Conservation (phyloP, 2,113 vertebrate species). For the Tragelaphus imberbis region DNA sequence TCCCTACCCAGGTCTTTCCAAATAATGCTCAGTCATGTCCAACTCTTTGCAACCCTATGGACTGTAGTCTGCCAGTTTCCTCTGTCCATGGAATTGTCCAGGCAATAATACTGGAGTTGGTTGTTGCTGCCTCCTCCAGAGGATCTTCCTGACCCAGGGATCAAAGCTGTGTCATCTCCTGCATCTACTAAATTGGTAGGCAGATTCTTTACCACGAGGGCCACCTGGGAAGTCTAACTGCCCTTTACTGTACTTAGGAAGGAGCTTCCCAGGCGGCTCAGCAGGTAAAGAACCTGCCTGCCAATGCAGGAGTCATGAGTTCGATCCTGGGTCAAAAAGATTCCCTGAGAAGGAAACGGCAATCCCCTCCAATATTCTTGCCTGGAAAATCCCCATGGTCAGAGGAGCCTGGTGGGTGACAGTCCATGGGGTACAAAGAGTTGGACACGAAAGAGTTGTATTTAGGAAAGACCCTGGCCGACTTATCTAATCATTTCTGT, state of each 20-base stretch:
- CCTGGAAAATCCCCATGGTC: background rate
- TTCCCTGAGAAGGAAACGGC: background rate
- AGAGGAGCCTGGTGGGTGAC: background rate
- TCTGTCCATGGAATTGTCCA: background rate
- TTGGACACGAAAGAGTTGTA: background rate
- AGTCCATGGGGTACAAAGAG: background rate
- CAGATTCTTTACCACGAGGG: background rate
- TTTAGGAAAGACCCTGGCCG: background rate
- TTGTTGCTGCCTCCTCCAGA: background rate
- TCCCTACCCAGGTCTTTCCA: background rate
- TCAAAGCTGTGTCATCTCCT: background rate
- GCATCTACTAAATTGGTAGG: background rate
- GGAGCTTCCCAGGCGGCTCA: background rate
- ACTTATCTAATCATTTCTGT: background rate
- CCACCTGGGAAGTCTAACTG: background rate
- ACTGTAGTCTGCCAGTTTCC: background rate
- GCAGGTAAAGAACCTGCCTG: background rate
- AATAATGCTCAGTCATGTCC: background rate
- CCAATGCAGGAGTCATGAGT: background rate
- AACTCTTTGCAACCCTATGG: background rate
- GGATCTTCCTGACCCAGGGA: background rate
- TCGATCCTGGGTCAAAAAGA: background rate
- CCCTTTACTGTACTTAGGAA: background rate
- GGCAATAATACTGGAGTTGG: background rate
- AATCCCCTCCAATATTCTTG: background rate